Conservation (phyloP, 2,113 vertebrate species). For the Barnardius zonarius region DNA sequence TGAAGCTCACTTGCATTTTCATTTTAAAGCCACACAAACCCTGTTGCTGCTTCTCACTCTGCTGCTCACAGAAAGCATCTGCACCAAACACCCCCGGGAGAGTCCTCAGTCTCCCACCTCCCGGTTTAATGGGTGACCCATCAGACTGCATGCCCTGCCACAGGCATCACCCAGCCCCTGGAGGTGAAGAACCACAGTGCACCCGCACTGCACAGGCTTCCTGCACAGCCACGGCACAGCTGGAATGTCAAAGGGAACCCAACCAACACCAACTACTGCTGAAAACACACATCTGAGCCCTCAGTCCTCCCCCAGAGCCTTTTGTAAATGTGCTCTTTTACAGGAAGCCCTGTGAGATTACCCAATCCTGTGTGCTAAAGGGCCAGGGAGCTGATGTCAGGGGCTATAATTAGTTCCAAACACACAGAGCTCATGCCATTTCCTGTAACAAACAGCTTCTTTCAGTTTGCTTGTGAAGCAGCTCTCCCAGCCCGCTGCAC, state of each 20-base stretch:
- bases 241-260: not conserved
- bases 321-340: not conserved
- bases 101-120: not conserved
- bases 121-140: not conserved
- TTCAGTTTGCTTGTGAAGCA: not conserved
- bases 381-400: not conserved
- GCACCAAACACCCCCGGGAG: not conserved
- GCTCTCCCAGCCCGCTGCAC: not conserved
- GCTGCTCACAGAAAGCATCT: not conserved
- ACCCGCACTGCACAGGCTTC: not conserved
- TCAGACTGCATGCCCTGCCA: not conserved
- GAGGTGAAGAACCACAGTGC: not conserved
- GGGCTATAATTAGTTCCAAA: not conserved
- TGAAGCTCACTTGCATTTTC: not conserved
- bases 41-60: not conserved
- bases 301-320: not conserved
- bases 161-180: not conserved
- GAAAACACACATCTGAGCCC: not conserved
- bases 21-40: not conserved
- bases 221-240: not conserved
- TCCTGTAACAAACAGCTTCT: not conserved
- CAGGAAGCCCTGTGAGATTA: not conserved
- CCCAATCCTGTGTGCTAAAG: not conserved
- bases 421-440: not conserved
- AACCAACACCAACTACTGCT: not conserved